phyloP scores from a whole-genome alignment of 1,140 invertebrate species.

The Euwallacea similis region DNA sequence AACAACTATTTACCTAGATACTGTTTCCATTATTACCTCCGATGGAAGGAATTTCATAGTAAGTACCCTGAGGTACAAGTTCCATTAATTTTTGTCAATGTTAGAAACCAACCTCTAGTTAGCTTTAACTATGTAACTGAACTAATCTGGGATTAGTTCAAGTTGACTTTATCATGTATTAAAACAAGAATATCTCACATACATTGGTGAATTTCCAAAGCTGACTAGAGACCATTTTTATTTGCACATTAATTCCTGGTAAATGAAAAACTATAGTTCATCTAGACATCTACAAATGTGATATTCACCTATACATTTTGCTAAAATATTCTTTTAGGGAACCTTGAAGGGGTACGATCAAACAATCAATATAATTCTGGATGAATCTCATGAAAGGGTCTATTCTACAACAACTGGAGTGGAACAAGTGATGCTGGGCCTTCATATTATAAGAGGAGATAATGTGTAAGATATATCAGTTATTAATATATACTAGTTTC shows the following conservation, averaged over 20 bases:
- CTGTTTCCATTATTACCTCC: conserved; percentile 91
- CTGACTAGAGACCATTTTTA: too few species aligned
- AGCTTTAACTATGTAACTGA: too few species aligned
- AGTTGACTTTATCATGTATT: too few species aligned
- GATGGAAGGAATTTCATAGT: conserved; percentile 96
- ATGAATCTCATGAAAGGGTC: conserved; percentile 96
- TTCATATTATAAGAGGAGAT: conserved; percentile 97
- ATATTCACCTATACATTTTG: neutral
- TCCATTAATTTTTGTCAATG: too few species aligned
- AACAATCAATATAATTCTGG: conserved; percentile 95
- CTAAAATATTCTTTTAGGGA: conserved; percentile 62
- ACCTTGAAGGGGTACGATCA: conserved; percentile 94
- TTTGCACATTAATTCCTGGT: neutral
- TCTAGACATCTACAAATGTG: too few species aligned
- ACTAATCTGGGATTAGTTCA: too few species aligned
- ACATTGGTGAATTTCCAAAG: neutral
- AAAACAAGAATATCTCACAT: neutral
- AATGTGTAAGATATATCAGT: conserved; percentile 78
- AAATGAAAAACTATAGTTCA: neutral
- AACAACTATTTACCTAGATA: conserved; percentile 62
- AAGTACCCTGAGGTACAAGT: conserved; percentile 54
- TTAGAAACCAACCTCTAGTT: too few species aligned
- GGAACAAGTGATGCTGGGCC: conserved; percentile 93
- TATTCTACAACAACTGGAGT: conserved; percentile 90
- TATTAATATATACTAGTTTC: conserved; percentile 12